A percentile compares a stretch with the other conserved stretches of the same genome.
phyloP scores from a whole-genome alignment of 1,140 invertebrate species.

The Sminthurinus signatus region DNA sequence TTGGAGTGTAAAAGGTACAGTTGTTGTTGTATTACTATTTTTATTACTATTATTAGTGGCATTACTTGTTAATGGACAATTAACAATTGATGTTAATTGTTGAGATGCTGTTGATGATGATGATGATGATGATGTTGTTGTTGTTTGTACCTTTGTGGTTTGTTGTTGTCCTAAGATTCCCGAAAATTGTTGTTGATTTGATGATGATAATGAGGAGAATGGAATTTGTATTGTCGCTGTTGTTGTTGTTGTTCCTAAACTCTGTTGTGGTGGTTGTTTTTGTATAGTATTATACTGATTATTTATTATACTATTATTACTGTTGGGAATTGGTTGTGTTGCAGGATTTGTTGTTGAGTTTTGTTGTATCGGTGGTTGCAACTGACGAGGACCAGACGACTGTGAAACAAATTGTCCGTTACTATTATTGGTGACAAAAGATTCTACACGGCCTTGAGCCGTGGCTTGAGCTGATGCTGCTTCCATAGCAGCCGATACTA shows the following conservation, averaged over 20 bases:
- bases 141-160: no score
- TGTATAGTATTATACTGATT: neutral
- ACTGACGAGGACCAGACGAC: neutral
- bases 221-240: no score
- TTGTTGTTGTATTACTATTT: no score
- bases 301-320: neutral
- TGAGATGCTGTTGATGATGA: no score
- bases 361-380: neutral
- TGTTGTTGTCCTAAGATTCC: neutral
- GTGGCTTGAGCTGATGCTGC: conserved; percentile 22
- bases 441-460: neutral
- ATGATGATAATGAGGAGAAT: no score
- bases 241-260: no score
- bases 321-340: conserved; percentile 5
- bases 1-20: no score
- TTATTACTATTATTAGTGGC: no score
- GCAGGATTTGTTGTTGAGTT: conserved; percentile 7
- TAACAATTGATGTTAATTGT: neutral
- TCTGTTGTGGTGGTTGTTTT: neutral
- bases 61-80: neutral
- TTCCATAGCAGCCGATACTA: conserved; percentile 30
- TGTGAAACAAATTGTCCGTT: neutral
- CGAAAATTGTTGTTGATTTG: neutral
- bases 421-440: neutral
- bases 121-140: neutral